Evolutionary conservation across 2,888 invertebrate species (phyloP).

Genomic region (Agrenia bidenticulata): DNA sequence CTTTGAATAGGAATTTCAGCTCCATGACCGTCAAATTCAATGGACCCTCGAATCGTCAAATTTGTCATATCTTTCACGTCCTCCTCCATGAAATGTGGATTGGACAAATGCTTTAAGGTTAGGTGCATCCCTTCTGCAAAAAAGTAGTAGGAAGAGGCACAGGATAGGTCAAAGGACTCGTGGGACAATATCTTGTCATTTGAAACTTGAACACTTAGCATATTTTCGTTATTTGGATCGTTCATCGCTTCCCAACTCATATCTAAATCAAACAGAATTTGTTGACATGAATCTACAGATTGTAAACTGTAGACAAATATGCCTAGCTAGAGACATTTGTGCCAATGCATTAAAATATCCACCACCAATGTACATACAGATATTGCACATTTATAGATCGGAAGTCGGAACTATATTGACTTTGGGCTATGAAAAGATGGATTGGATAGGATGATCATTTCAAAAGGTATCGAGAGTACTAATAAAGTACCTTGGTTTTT

Average conservation of each 20-base stretch:
- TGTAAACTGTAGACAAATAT: no score
- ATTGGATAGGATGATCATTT: no score
- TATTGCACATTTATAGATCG: no score
- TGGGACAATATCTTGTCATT: background rate
- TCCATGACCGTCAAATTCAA: background rate
- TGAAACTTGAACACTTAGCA: background rate
- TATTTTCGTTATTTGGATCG: background rate
- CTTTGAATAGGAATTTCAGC: background rate
- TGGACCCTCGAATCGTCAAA: background rate
- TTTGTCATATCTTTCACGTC: background rate
- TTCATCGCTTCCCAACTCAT: constrained; percentile 13
- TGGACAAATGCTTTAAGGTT: constrained; percentile 15
- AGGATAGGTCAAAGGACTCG: constrained; percentile 15
- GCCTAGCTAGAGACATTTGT: no score
- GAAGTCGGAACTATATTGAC: no score
- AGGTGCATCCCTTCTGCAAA: constrained; percentile 21
- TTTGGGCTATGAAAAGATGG: no score
- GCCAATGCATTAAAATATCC: no score
- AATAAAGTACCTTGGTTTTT: no score
- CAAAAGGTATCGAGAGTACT: no score
- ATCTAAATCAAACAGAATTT: no score
- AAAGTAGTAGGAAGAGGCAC: constrained; percentile 8
- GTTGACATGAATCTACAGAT: no score
- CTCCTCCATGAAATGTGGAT: background rate
- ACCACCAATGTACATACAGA: no score